A percentile compares a stretch with the other conserved stretches of the same genome.
Conservation (phyloP, 2,888 invertebrate species). For the Epistrophella euchroma region DNA sequence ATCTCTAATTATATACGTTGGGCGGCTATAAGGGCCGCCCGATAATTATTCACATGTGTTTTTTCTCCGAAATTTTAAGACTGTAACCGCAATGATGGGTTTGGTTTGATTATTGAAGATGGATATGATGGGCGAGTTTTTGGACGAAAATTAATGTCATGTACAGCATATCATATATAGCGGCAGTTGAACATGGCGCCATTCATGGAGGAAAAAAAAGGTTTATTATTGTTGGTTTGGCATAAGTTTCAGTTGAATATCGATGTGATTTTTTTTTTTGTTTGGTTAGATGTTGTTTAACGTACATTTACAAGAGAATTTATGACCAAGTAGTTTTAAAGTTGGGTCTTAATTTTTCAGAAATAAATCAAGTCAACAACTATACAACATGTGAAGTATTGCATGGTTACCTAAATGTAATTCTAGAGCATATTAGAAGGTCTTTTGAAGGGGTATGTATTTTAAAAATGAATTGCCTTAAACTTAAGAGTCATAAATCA, state of each 20-base stretch:
- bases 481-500: slow-evolving; percentile 26
- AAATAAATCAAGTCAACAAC: slow-evolving; percentile 58
- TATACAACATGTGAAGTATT: slow-evolving; percentile 26
- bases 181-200: slow-evolving; percentile 31
- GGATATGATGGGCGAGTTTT: slow-evolving; percentile 24
- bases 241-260: slow-evolving; percentile 13
- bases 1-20: slow-evolving; percentile 41
- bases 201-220: neutral
- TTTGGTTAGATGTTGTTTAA: neutral
- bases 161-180: neutral
- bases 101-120: slow-evolving; percentile 10
- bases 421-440: slow-evolving; percentile 22
- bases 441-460: neutral
- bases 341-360: slow-evolving; percentile 16
- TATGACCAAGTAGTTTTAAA: slow-evolving; percentile 21
- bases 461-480: slow-evolving; percentile 18
- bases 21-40: slow-evolving; percentile 31
- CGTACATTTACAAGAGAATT: slow-evolving; percentile 7
- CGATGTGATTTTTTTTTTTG: neutral
- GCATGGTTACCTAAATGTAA: neutral
- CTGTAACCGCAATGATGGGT: slow-evolving; percentile 20
- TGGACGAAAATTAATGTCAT: neutral
- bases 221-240: neutral
- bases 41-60: slow-evolving; percentile 29
- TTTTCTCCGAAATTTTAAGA: slow-evolving; percentile 6